Evolutionary conservation across 2,797 vertebrate genomes (phyloP).

Genomic region (Tangara arthus): DNA sequence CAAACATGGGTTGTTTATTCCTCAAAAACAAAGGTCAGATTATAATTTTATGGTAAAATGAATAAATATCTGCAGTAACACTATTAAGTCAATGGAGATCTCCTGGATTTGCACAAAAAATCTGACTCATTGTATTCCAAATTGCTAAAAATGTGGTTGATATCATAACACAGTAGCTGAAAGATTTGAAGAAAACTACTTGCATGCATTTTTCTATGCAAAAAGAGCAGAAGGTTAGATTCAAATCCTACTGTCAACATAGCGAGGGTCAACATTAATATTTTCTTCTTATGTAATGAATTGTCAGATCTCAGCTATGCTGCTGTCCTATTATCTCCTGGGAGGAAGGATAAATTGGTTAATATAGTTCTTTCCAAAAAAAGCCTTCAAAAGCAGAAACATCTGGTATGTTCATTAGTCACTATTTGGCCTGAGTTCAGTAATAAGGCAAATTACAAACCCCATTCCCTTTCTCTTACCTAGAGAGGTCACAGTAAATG

Average conservation of each 20-base stretch:
- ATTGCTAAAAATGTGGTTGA: neutral
- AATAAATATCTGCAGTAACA: neutral
- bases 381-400: slow-evolving; percentile 51
- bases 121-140: neutral
- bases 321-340: slow-evolving; percentile 28
- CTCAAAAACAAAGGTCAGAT: neutral
- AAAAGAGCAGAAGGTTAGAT: neutral
- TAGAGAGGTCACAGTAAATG: neutral
- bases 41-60: neutral
- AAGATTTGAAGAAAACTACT: neutral
- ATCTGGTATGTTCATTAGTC: slow-evolving; percentile 66
- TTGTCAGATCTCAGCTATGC: slow-evolving; percentile 15
- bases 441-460: slow-evolving; percentile 23
- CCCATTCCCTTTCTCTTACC: neutral
- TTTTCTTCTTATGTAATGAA: slow-evolving; percentile 40
- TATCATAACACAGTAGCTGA: neutral
- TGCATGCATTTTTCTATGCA: neutral
- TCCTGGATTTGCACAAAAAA: neutral
- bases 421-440: slow-evolving; percentile 56
- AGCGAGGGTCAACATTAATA: neutral
- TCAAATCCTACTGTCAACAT: neutral
- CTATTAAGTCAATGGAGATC: neutral
- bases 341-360: slow-evolving; percentile 57
- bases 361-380: slow-evolving; percentile 46
- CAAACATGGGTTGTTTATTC: neutral